phyloP scores from a whole-genome alignment of 2,113 vertebrate species.

The Asarcornis scutulata region DNA sequence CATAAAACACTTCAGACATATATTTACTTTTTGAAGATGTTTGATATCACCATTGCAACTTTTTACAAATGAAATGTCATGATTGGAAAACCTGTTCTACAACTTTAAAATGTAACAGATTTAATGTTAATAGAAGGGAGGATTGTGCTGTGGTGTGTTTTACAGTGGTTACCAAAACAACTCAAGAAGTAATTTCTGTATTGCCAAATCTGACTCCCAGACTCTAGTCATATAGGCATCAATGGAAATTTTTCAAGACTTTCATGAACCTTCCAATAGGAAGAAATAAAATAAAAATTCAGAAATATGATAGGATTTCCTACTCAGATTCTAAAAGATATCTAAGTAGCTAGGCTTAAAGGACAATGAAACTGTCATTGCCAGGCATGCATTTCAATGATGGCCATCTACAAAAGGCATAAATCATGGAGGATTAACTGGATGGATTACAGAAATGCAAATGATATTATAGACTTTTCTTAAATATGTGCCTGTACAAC shows the following conservation, averaged over 20 bases:
- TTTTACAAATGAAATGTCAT: neutral
- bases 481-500: neutral
- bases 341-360: neutral
- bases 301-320: neutral
- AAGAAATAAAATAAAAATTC: neutral
- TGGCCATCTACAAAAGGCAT: neutral
- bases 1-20: neutral
- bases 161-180: neutral
- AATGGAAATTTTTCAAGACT: neutral
- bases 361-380: neutral
- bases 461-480: neutral
- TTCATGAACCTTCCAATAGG: neutral
- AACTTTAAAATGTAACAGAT: neutral
- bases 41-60: neutral
- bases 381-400: neutral
- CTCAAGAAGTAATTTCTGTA: neutral
- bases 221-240: neutral
- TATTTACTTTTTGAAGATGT: neutral
- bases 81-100: neutral
- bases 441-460: neutral
- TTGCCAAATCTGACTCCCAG: neutral
- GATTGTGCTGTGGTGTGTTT: rapidly evolving
- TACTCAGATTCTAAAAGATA: neutral
- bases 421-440: neutral
- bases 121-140: neutral